Evolutionary conservation across 2,888 invertebrate genomes (phyloP), one percentile per base, ranked within the genome.

Genomic region (Lithophane ornitopus): DNA sequence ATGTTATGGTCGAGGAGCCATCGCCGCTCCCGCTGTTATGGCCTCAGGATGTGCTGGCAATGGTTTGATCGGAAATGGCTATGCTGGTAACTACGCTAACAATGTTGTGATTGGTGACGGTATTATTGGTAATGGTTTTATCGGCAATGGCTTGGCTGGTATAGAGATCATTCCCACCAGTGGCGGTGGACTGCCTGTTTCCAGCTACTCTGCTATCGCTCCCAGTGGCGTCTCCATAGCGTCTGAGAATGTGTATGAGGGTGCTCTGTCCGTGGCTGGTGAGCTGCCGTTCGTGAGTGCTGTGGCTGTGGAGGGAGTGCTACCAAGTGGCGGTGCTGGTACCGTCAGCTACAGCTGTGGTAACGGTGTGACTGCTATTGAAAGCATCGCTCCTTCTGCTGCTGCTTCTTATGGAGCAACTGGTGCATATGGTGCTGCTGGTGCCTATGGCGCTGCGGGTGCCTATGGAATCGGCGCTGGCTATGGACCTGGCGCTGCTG

Each of bases 311-410:
- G 61, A 39, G 3, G 34, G 61, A 0, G 39, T n/a, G 14, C 22
- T 62, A 0, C 39, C 61, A 14, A 62, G 22, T 39, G 61, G 3
- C 3, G 61, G 61, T 22, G 34, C 61, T 39, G 61, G 61, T 16
- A 81, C 84, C 0, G 88, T 93, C 22, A 82, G 89, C 0, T 92
- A 94, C 76, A 90, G 92, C 11, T 92, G 93, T 61, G 94, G 94
- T 39, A 84, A 86, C 26, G 91, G 89, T 11, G 62, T 81, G 4
- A 70, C 88, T 26, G 88, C 88, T 16, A 67, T 67, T 1, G 34
- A 67, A n/a, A 52, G 67, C 34, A 34, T 67, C n/a, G 16, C 54
- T 19, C 54, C 67, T 67, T 54, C 67, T 67, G 52, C 66, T 67
- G 52, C n/a, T 34, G 14, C 9, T 26, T 8, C 14, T 44, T 44